Evolutionary conservation across 2,888 invertebrate genomes (phyloP), one percentile per base, ranked within the genome.

Genomic region (Chromoteleia sp.): DNA sequence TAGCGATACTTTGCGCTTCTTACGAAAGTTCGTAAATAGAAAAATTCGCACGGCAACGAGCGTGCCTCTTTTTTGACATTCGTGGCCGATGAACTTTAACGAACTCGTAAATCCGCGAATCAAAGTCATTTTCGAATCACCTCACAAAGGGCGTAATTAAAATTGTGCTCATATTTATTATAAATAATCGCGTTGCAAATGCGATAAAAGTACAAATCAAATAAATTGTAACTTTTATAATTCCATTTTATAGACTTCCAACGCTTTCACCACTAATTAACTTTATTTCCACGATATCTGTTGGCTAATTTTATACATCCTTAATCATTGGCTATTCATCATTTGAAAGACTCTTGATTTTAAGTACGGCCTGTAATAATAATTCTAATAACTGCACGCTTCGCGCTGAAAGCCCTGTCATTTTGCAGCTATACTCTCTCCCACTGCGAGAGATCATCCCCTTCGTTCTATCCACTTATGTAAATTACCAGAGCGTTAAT

Each of bases 261-360:
- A 68, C 77, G 79, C 63, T 84, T 77, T 81, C 78, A 79, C 85
- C 82, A 83, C 86, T 87, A 89, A 89, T 89, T 89, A 89, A 89
- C 86, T 86, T 87, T 83, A 88, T 87, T 85, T 85, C 82, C 86
- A 80, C 84, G 82, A 83, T 83, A 85, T 87, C 85, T 86, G 84
- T 83, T 80, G 84, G 83, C 87, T 85, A 85, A 89, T 89, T 86
- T 89, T 78, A 86, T 87, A 81, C 80, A 86, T 86, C 86, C 89
- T 89, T 89, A 89, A 90, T 90, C 88, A 90, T 88, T 86, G 86
- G 87, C 88, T 86, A 90, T 90, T 90, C 90, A 90, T 89, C 88
- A 86, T 84, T 87, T 91, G 90, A 91, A 91, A 91, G 91, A 90
- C 88, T 88, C 88, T 88, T 91, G 91, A 91, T 91, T 91, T 89